phyloP scores from a whole-genome alignment of 2,113 vertebrate genomes.

The Bombycilla garrulus region DNA sequence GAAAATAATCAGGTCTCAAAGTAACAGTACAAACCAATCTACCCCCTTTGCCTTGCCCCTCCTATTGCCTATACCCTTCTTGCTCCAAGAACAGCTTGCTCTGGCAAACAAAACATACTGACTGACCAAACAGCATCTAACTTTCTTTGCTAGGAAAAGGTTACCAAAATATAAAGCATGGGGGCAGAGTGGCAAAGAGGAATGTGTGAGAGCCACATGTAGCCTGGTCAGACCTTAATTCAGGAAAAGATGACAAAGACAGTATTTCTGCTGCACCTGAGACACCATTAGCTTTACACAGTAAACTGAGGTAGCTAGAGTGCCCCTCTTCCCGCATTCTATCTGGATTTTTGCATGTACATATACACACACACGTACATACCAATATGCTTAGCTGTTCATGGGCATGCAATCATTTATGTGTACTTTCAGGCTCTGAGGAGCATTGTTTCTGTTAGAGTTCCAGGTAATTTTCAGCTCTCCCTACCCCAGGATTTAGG shows the following conservation, averaged over 20 bases:
- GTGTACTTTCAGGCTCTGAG: neutral
- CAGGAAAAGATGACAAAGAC: neutral
- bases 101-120: neutral
- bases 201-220: neutral
- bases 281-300: neutral
- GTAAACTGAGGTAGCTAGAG: neutral
- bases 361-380: fast-evolving
- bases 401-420: neutral
- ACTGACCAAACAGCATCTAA: neutral
- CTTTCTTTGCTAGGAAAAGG: neutral
- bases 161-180: neutral
- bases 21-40: neutral
- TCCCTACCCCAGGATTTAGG: neutral
- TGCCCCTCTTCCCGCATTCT: neutral
- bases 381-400: neutral
- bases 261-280: neutral
- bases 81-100: neutral
- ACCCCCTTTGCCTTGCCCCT: neutral
- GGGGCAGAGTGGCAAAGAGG: neutral
- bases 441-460: neutral
- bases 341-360: neutral
- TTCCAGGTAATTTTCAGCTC: neutral
- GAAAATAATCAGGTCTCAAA: neutral
- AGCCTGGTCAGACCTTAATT: neutral
- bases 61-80: neutral